Evolutionary conservation across 2,797 vertebrate genomes (phyloP).

Genomic region (Acipenser oxyrinchus): DNA sequence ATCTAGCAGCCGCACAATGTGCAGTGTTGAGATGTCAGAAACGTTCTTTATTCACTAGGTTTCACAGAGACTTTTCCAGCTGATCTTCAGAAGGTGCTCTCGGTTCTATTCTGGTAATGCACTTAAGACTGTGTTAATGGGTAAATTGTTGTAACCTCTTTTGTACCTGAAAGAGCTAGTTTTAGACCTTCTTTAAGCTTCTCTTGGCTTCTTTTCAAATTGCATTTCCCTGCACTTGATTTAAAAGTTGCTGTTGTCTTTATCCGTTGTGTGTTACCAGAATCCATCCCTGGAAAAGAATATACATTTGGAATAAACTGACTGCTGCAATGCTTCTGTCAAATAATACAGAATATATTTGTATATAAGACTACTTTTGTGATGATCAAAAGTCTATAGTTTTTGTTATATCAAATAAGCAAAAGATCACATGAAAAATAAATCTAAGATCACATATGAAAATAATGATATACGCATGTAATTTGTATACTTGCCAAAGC

Average conservation of each 20-base stretch:
- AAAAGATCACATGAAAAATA: no score
- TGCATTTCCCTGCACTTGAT: slow-evolving; percentile 81
- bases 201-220: slow-evolving; percentile 79
- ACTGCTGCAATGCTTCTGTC: no score
- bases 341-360: no score
- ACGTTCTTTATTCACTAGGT: slow-evolving; percentile 19
- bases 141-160: slow-evolving; percentile 23
- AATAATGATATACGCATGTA: slow-evolving; percentile 28
- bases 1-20: slow-evolving; percentile 42
- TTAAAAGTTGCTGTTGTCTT: slow-evolving; percentile 87
- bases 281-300: slow-evolving; percentile 52
- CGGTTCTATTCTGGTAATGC: slow-evolving; percentile 33
- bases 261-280: slow-evolving; percentile 57
- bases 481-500: slow-evolving; percentile 55
- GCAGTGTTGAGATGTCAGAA: slow-evolving; percentile 41
- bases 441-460: slow-evolving; percentile 9
- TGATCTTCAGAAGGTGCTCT: slow-evolving; percentile 40
- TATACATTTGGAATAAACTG: no score
- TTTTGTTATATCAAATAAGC: no score
- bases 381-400: no score
- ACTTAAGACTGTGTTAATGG: slow-evolving; percentile 38
- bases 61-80: slow-evolving; percentile 11
- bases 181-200: slow-evolving; percentile 71
- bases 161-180: slow-evolving; percentile 77
- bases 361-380: no score